Percentiles rank a stretch among this genome's conserved stretches.
These are phyloP conservation scores for Xestobium rufovillosum DNA, from an alignment of 2,888 invertebrate species.

Conservation along the genomic window DNA sequence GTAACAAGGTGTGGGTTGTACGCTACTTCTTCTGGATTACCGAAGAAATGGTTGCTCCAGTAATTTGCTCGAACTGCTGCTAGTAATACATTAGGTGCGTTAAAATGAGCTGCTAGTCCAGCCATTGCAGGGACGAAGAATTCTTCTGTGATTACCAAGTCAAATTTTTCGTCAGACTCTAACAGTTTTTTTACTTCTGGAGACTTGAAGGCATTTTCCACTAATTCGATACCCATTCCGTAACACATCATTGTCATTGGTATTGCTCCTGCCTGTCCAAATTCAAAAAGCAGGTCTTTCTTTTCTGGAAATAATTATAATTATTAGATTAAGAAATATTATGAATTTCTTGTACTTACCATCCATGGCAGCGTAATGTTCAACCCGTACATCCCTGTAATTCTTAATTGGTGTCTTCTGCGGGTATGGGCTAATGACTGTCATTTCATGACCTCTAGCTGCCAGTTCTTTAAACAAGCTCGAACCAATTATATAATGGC, in stretches of 20 bases:
- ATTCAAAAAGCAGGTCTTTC: no score
- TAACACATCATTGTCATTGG: no score
- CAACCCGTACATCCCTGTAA: conserved; percentile 20
- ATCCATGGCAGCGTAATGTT: conserved; percentile 9
- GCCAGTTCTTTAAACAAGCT: conserved; percentile 27
- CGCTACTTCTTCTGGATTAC: conserved; percentile 44
- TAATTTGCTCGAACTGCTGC: conserved; percentile 42
- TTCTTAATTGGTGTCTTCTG: conserved; percentile 24
- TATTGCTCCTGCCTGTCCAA: no score
- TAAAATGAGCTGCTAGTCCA: conserved; percentile 35
- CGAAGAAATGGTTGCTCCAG: conserved; percentile 45
- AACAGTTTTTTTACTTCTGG: conserved; percentile 34
- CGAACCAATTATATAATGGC: conserved; percentile 28
- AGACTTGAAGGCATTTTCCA: no score
- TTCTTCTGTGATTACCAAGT: conserved; percentile 39
- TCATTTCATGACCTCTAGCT: conserved; percentile 30
- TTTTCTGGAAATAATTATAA: no score
- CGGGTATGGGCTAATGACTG: conserved; percentile 25
- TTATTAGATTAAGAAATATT: no score
- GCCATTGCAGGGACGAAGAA: conserved; percentile 44
- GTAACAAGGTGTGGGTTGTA: conserved; percentile 45
- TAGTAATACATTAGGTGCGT: conserved; percentile 35
- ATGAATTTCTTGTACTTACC: no score
- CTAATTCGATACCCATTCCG: no score
- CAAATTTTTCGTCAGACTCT: conserved; percentile 34